These are phyloP conservation scores for Serranus cabrilla DNA, from an alignment of 2,797 vertebrate species.

Conservation along the genomic window DNA sequence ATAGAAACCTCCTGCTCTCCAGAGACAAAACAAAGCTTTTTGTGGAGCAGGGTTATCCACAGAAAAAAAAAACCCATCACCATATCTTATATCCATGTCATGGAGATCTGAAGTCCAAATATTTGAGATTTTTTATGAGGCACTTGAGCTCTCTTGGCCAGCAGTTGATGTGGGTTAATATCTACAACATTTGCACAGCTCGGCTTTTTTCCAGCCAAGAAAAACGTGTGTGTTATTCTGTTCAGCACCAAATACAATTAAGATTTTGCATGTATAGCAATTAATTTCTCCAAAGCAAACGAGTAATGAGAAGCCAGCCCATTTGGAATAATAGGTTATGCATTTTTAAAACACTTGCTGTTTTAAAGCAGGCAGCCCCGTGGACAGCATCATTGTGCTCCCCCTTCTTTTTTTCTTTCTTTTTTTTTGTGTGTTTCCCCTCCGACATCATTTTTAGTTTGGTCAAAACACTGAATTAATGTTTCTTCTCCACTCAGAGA, in stretches of 20 bases:
- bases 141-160: constrained; percentile 27
- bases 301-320: constrained; percentile 18
- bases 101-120: constrained; percentile 31
- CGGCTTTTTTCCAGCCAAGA: too few relatives aligned
- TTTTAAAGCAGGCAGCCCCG: constrained; percentile 8
- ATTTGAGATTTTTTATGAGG: constrained; percentile 39
- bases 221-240: constrained; percentile 31
- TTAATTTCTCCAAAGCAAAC: constrained; percentile 34
- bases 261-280: constrained; percentile 20
- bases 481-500: constrained; percentile 48
- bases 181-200: constrained; percentile 39
- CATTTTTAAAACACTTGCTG: constrained; percentile 30
- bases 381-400: constrained; percentile 24
- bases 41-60: not conserved
- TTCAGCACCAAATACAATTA: constrained; percentile 27
- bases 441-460: constrained; percentile 50
- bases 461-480: constrained; percentile 45
- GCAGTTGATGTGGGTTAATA: constrained; percentile 40
- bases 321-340: constrained; percentile 34
- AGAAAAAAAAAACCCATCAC: constrained; percentile 10
- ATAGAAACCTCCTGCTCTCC: constrained; percentile 7
- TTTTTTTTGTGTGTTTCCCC: not conserved
- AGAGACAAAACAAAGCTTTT: constrained; percentile 16
- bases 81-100: constrained; percentile 1
- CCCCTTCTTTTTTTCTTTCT: not conserved